phyloP scores from a whole-genome alignment of 1,140 invertebrate species.

The Cyphomyrmex costatus region DNA sequence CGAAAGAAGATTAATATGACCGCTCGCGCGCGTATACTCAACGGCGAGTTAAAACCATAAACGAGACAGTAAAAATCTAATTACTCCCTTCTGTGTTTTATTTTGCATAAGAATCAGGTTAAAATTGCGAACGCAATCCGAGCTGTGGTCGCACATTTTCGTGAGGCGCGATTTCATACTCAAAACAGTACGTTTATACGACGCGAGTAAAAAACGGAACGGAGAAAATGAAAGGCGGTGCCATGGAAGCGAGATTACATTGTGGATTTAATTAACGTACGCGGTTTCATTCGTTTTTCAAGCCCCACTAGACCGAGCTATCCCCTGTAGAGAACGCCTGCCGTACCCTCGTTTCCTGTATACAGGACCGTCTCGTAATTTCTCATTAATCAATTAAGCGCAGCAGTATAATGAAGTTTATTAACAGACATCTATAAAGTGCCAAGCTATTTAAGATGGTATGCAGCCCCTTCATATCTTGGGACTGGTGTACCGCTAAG shows the following conservation, averaged over 20 bases:
- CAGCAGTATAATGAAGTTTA: slow-evolving; percentile 57
- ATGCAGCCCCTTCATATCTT: slow-evolving; percentile 37
- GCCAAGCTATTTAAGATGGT: slow-evolving; percentile 41
- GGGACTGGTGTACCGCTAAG: slow-evolving; percentile 44
- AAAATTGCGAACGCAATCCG: neutral
- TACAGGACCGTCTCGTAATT: slow-evolving; percentile 44
- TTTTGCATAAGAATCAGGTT: neutral
- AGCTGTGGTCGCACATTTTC: neutral
- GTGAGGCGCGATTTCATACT: neutral
- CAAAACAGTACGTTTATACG: neutral
- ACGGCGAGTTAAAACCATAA: neutral
- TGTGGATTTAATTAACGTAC: slow-evolving; percentile 58
- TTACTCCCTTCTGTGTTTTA: neutral
- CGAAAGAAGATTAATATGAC: neutral
- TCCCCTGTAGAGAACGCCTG: slow-evolving; percentile 39
- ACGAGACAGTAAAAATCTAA: neutral
- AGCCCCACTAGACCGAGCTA: slow-evolving; percentile 20
- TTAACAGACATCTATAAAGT: slow-evolving; percentile 58
- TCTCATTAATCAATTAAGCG: slow-evolving; percentile 62
- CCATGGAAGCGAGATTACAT: slow-evolving; percentile 33
- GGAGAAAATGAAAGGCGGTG: neutral
- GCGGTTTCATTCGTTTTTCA: slow-evolving; percentile 51
- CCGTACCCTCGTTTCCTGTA: neutral
- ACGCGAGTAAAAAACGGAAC: neutral
- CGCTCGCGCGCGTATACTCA: neutral